Percentiles rank a stretch among this genome's conserved stretches.
These are phyloP conservation scores for Caradrina clavipalpis DNA, from an alignment of 2,888 invertebrate species.

Conservation along the genomic window DNA sequence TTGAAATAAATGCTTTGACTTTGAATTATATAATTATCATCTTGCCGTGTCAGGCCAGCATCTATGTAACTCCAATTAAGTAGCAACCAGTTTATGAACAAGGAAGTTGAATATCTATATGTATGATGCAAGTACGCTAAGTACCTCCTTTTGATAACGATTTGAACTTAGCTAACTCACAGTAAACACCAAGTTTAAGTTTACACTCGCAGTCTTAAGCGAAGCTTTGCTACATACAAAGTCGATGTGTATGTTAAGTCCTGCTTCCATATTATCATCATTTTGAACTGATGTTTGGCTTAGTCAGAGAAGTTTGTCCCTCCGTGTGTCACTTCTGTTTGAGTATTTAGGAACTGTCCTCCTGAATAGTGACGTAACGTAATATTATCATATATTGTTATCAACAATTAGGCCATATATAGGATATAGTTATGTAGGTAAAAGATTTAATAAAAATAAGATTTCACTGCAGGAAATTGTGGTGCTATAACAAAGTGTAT, in stretches of 20 bases:
- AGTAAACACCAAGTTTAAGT: conserved; percentile 2
- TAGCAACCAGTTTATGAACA: conserved; percentile 6
- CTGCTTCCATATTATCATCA: not conserved
- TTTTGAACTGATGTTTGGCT: not conserved
- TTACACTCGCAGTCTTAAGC: conserved; percentile 1
- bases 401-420: too few species aligned
- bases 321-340: not conserved
- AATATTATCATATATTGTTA: too few species aligned
- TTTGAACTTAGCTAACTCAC: conserved; percentile 24
- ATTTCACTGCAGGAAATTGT: too few species aligned
- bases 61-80: not conserved
- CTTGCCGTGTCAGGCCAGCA: too few species aligned
- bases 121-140: not conserved
- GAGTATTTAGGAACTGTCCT: too few species aligned
- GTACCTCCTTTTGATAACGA: conserved; percentile 2
- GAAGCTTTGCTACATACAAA: conserved; percentile 4
- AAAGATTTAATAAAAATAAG: not conserved
- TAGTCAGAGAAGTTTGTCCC: not conserved
- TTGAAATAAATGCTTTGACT: too few species aligned
- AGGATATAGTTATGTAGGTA: too few species aligned
- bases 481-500: too few species aligned
- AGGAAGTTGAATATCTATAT: not conserved
- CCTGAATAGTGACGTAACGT: too few species aligned
- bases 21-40: too few species aligned
- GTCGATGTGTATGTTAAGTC: not conserved